These are phyloP conservation scores for Listrodromus nycthemerus DNA, from an alignment of 2,888 invertebrate species.

Conservation along the genomic window DNA sequence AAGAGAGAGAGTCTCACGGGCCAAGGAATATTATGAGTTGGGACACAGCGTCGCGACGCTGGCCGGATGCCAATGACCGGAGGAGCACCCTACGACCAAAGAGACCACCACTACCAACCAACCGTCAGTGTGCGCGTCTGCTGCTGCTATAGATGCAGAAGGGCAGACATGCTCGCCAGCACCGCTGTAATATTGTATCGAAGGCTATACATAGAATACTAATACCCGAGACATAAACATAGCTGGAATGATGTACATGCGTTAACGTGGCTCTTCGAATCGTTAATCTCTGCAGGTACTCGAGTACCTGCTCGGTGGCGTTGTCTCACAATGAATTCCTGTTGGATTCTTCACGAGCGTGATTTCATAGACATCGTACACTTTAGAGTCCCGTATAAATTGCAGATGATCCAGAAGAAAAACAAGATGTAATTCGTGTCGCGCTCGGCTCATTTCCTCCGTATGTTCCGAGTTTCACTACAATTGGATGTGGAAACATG, in stretches of 20 bases:
- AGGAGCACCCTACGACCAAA: conserved; percentile 51
- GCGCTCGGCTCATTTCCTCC: too few species aligned
- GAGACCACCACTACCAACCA: conserved; percentile 26
- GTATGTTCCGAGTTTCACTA: too few species aligned
- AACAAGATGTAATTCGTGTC: too few species aligned
- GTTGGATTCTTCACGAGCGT: background rate
- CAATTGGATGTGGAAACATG: too few species aligned
- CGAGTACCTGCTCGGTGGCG: background rate
- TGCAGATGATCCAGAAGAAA: too few species aligned
- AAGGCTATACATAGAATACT: conserved; percentile 56
- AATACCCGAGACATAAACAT: conserved; percentile 27
- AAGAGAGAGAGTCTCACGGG: conserved; percentile 46
- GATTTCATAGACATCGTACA: too few species aligned
- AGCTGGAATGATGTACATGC: conserved; percentile 8
- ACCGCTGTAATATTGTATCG: conserved; percentile 49
- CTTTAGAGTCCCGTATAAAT: too few species aligned
- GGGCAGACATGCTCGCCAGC: conserved; percentile 40
- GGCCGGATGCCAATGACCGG: conserved; percentile 67
- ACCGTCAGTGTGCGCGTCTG: conserved; percentile 50
- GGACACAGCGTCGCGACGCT: conserved; percentile 64
- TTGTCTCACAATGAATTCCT: background rate
- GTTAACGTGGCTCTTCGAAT: background rate
- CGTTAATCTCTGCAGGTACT: background rate
- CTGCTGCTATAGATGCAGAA: conserved; percentile 51
- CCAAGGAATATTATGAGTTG: conserved; percentile 58